Conservation (phyloP, 2,797 vertebrate genomes). For the Rousettus madagascariensis region DNA sequence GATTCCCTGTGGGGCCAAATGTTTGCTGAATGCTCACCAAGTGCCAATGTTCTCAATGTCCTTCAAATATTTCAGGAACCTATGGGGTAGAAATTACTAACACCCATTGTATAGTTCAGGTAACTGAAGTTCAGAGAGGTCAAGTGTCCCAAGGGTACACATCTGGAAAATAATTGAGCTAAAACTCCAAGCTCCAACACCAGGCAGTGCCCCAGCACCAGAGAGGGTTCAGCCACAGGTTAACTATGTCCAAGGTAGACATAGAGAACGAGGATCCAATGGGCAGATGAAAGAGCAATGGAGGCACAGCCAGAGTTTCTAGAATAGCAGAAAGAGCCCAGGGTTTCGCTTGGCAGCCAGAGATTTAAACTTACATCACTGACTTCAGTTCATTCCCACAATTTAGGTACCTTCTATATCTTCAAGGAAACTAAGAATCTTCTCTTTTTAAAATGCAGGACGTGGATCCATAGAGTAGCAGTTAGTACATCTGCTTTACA, state of each 20-base stretch:
- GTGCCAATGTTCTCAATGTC: neutral
- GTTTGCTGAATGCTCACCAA: constrained; percentile 39
- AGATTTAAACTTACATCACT: neutral
- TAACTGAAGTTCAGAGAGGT: constrained; percentile 12
- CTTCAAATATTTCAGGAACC: constrained; percentile 41
- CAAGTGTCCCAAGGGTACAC: neutral
- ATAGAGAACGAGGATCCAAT: neutral
- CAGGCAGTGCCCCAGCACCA: neutral
- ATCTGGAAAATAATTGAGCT: neutral
- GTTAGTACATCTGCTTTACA: no score
- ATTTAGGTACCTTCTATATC: neutral
- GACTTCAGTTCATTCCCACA: neutral
- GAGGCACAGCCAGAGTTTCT: neutral
- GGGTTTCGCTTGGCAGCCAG: neutral
- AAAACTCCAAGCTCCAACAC: neutral
- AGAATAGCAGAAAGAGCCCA: neutral
- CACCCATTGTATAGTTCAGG: neutral
- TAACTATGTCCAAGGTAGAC: neutral
- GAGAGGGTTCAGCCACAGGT: neutral
- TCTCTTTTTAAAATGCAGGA: neutral
- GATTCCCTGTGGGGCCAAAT: constrained; percentile 46
- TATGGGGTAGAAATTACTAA: neutral
- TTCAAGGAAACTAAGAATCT: neutral
- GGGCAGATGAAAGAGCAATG: neutral
- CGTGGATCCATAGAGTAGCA: no score